These are phyloP conservation scores for Okapia johnstoni DNA, from an alignment of 2,113 vertebrate species.

Conservation along the genomic window DNA sequence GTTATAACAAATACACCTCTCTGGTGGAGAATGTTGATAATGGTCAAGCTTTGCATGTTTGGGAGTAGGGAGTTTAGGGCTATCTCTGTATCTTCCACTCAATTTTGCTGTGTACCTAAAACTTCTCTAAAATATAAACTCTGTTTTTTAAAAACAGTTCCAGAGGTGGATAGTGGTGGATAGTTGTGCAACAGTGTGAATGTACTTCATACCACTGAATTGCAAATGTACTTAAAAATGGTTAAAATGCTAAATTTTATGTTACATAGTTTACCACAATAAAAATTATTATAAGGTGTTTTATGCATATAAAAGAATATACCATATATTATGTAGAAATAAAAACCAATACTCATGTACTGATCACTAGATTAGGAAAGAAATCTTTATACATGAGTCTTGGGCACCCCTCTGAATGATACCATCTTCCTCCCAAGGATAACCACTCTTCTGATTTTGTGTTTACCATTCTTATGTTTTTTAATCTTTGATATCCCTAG, in stretches of 20 bases:
- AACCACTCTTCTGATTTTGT: not conserved
- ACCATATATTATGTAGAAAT: not conserved
- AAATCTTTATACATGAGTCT: not conserved
- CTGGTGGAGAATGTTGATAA: not conserved
- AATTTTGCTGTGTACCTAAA: not conserved
- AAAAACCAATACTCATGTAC: not conserved
- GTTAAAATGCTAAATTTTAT: not conserved
- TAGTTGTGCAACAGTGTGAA: not conserved
- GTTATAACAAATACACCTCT: not conserved
- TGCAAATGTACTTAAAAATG: not conserved
- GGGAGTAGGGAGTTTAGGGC: not conserved
- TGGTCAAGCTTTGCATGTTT: not conserved
- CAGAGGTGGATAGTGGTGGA: not conserved
- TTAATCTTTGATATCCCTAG: not conserved
- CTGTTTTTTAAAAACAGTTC: not conserved
- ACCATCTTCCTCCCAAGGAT: not conserved
- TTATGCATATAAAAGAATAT: not conserved
- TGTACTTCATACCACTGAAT: not conserved
- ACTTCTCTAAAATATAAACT: not conserved
- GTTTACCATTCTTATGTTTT: not conserved
- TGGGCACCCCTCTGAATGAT: not conserved
- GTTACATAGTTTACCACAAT: not conserved
- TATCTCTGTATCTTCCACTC: not conserved
- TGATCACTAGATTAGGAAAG: not conserved
- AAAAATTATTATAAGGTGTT: not conserved